Conservation (phyloP, 2,888 invertebrate species). For the Xanthorhoe designata region DNA sequence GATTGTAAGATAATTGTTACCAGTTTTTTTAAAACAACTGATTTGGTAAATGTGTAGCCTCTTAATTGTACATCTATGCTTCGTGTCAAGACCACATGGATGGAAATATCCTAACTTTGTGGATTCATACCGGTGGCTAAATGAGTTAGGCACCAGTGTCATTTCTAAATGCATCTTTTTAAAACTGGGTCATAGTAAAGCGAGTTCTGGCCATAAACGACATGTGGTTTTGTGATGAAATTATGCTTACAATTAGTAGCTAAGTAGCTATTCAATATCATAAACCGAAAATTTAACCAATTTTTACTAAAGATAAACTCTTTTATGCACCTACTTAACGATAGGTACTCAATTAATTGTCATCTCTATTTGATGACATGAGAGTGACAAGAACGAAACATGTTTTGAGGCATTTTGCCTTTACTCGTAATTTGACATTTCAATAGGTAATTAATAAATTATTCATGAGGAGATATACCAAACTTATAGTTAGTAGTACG, state of each 20-base stretch:
- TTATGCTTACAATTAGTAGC: background rate
- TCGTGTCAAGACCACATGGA: too few relatives aligned
- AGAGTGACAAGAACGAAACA: too few relatives aligned
- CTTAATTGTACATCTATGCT: too few relatives aligned
- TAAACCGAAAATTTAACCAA: background rate
- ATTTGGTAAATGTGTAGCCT: too few relatives aligned
- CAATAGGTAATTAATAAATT: too few relatives aligned
- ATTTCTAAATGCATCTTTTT: constrained; percentile 9
- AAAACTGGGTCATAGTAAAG: constrained; percentile 9
- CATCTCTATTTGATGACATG: too few relatives aligned
- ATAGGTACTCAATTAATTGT: too few relatives aligned
- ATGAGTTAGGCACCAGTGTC: background rate
- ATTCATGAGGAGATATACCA: background rate
- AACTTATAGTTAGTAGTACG: background rate
- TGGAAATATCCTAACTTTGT: background rate
- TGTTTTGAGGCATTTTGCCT: too few relatives aligned
- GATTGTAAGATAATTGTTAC: too few relatives aligned
- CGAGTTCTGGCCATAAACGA: constrained; percentile 6
- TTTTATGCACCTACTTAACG: background rate
- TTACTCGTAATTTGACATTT: too few relatives aligned
- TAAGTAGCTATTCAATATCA: background rate
- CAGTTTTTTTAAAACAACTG: too few relatives aligned
- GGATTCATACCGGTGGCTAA: background rate
- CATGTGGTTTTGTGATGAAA: constrained; percentile 13
- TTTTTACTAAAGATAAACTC: background rate